Evolutionary conservation across 2,888 invertebrate genomes (phyloP), one percentile per base, ranked within the genome.

Genomic region (Dioctria rufipes): DNA sequence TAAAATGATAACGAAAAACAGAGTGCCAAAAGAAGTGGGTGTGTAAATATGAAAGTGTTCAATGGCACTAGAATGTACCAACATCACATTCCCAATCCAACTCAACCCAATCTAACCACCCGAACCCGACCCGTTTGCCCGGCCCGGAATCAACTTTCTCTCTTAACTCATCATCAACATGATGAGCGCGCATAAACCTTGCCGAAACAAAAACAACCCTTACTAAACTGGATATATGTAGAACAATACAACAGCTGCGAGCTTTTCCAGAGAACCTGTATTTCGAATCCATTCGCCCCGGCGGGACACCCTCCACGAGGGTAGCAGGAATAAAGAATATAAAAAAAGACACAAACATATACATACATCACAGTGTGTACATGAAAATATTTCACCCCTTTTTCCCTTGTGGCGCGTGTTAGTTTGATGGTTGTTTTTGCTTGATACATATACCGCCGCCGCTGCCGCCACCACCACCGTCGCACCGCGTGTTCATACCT

Each of bases 401-500:
- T 69, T 51, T 69, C 4, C 39, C 11, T 54, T 49, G 39, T 49
- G 51, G 49, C 69, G 69, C 51, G 69, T 69, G 69, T 51, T n/a
- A 3, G 6, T 51, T 69, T 42, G 40, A 8, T 5, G 42, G 65
- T 65, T 25, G 25, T 25, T 25, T 25, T 25, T 25, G 25, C 25
- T 25, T 25, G 25, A 25, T 25, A 25, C 25, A 25, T 25, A 25
- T 25, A 25, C 25, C 42, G n/a, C 65, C 9, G 51, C 11, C n/a
- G n/a, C n/a, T n/a, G n/a, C 51, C 11, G 51, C 51, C 51, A 6
- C 11, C 51, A 9, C 8, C 61, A 5, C 61, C 11, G 11, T 51
- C 37, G 9, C 51, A 3, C n/a, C 43, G 5, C 46, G 69, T 69
- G 51, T 8, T 69, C 25, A 2, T 25, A 25, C 25, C 25, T 25